Conservation (phyloP, 2,797 vertebrate species). For the Adrianichthys oophorus region DNA sequence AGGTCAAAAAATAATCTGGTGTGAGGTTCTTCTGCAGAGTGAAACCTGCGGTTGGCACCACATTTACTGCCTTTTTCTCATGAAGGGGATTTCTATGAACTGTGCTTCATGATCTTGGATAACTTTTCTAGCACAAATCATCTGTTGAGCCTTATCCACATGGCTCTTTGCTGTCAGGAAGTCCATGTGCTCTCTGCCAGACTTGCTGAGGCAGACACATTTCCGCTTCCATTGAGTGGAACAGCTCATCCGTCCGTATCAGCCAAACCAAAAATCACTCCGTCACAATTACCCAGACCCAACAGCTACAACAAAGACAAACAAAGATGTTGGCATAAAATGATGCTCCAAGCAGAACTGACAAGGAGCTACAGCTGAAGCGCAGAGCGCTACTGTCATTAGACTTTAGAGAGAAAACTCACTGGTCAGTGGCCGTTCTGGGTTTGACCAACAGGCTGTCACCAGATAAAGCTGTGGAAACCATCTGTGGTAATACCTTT, state of each 20-base stretch:
- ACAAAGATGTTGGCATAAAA: constrained; percentile 4
- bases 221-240: constrained; percentile 59
- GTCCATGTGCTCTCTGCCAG: constrained; percentile 48
- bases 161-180: constrained; percentile 45
- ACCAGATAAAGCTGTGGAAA: too few relatives aligned
- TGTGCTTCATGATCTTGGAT: neutral
- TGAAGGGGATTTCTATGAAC: neutral
- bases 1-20: too few relatives aligned
- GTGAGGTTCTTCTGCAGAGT: too few relatives aligned
- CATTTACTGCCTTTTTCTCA: too few relatives aligned
- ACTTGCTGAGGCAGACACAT: constrained; percentile 61
- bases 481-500: too few relatives aligned
- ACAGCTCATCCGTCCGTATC: constrained; percentile 59
- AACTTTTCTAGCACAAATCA: constrained; percentile 13
- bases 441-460: too few relatives aligned
- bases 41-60: too few relatives aligned
- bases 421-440: neutral
- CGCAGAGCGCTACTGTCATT: neutral
- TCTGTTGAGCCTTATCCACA: constrained; percentile 21
- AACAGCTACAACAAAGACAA: constrained; percentile 27
- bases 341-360: constrained; percentile 13
- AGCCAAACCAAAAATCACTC: constrained; percentile 41
- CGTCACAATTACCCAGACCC: constrained; percentile 30
- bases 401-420: neutral
- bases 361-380: constrained; percentile 2